Base-by-base conservation (phyloP, 2,888 invertebrate genomes). In the Eilema sororculum region DNA sequence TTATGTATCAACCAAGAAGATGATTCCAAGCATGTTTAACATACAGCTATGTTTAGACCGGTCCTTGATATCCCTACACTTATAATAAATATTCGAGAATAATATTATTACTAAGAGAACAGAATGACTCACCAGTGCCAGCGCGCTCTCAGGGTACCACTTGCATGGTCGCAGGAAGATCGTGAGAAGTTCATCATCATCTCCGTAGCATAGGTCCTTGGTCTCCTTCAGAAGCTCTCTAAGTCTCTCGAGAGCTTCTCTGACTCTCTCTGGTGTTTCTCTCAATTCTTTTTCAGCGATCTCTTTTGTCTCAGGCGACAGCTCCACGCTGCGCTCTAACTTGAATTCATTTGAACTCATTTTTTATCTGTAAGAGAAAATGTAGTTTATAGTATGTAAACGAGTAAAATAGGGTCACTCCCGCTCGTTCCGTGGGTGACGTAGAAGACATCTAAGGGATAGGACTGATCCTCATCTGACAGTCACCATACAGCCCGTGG, bases 101-200 rank as follows among this genome's bases (percentile, higher is more conserved):
- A 52, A 8, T 52, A n/a, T 52, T 52, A n/a, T n/a, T 20, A 52
- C n/a, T 52, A 52, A 9, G 9, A 52, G 20, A n/a, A 52, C n/a
- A 52, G 1, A n/a, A 13, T 64, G 59, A 95, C 96, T 96, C 88
- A 97, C 98, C 95, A 98, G 93, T 85, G 97, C 97, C 70, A 97
- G 93, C 0, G 98, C 98, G 91, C 98, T 98, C 83, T 98, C 96
- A 0, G 98, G 97, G 82, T 98, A 98, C 94, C 96, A 98, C 89
- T 98, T 98, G 92, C 97, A 97, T 33, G 98, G 97, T 72, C 98
- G 96, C 71, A 98, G 93, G 87, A 98, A 98, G 75, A 97, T 97
- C n/a, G 96, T 94, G 13, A 98, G 95, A 60, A 97, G 96, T 46
- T 97, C 97, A 80, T 98, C 98, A 79, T 97, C 97, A 59, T 97